Evolutionary conservation across 2,113 vertebrate species (phyloP), one percentile per base, ranked within the genome.

Genomic region (Rhadina sibilatrix): DNA sequence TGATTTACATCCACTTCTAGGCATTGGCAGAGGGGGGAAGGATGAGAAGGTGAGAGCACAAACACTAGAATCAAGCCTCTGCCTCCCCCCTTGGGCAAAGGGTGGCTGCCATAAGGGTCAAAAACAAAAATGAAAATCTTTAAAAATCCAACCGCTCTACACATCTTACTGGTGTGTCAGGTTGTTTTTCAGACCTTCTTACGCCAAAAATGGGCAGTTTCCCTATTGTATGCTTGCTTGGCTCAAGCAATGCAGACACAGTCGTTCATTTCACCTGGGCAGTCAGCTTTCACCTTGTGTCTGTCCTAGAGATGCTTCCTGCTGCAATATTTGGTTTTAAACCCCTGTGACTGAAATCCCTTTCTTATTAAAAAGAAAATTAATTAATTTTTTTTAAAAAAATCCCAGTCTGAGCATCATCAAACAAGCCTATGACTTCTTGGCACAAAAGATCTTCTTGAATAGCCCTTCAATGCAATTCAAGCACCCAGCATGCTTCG

Each of bases 201-300:
- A 30, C 16, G 65, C 61, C 74, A 85, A 91, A 92, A 93, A 68
- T 15, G 70, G 91, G 81, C 81, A 69, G 57, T 40, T 23, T 87
- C 70, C 35, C 75, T 49, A 75, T 9, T 79, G 47, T 47, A 47
- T 10, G 37, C 40, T 83, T 90, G 82, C 71, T 86, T 37, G 68
- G 92, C 63, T 92, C 66, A 57, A 75, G 63, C 75, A 80, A 24
- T 61, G 79, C 63, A 79, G 85, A 85, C 44, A 91, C 28, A 86
- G 80, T 40, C 93, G 93, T 96, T 95, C 93, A 90, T 96, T 91
- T 89, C 61, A 85, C 87, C 57, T 75, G 69, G 77, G 81, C 89
- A 81, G 78, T 50, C 24, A 4, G 61, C 81, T 90, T 93, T 93
- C 96, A 97, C 90, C 96, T 96, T 96, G 92, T 1, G 15, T 77